phyloP scores from a whole-genome alignment of 2,797 vertebrate species.

The Parauchenoglanis ngamensis region DNA sequence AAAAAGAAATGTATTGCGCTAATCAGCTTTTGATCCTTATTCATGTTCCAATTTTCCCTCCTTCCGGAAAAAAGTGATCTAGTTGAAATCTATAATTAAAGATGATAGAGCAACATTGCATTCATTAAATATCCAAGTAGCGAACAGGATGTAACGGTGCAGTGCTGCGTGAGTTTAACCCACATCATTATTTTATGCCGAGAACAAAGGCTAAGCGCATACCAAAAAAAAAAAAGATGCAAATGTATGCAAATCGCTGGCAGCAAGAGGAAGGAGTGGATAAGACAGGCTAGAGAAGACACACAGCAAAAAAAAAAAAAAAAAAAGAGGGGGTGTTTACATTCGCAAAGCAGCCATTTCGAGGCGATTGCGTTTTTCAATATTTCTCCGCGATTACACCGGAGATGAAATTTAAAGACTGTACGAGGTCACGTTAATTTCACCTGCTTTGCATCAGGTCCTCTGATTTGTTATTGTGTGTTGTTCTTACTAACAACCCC shows the following conservation, averaged over 20 bases:
- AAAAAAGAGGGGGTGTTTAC: conserved; percentile 41
- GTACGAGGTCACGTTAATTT: conserved; percentile 41
- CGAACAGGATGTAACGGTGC: conserved; percentile 53
- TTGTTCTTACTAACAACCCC: conserved; percentile 15
- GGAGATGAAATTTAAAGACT: conserved; percentile 35
- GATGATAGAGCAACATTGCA: conserved; percentile 51
- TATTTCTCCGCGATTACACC: conserved; percentile 17
- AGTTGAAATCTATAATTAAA: conserved; percentile 63
- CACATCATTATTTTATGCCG: conserved; percentile 81
- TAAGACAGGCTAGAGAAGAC: conserved; percentile 63
- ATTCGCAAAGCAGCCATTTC: conserved; percentile 36
- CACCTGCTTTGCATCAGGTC: conserved; percentile 31
- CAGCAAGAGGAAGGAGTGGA: conserved; percentile 53
- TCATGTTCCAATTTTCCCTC: conserved; percentile 39
- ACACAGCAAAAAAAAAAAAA: conserved; percentile 42
- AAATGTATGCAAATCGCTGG: conserved; percentile 85
- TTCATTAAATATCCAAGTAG: conserved; percentile 65
- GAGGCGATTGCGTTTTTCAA: conserved; percentile 20
- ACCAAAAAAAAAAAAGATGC: conserved; percentile 76
- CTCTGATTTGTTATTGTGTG: not conserved
- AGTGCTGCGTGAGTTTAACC: conserved; percentile 62
- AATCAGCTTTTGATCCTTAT: conserved; percentile 49
- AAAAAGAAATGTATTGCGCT: conserved; percentile 36
- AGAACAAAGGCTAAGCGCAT: conserved; percentile 87
- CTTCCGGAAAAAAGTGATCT: conserved; percentile 48